Base-by-base conservation (phyloP, 2,888 invertebrate species). In the Hedychridium roseum region DNA sequence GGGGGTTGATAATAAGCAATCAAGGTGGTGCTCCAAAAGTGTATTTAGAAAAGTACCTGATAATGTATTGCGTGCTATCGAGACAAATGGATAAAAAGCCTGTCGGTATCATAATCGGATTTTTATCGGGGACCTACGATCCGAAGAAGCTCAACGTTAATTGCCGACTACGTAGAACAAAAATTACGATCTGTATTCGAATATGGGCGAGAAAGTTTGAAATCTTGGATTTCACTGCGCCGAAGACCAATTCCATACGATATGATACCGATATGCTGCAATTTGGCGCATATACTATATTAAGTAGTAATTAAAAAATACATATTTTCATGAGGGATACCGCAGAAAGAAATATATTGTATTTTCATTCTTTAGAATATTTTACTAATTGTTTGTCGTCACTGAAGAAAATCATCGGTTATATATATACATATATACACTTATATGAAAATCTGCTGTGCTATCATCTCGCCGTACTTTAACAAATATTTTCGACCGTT, bases 321-420 rank as follows among this genome's bases (percentile, higher is more conserved):
- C 49, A 30, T 58, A 50, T 54, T 60, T 61, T 60, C 32, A 43
- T 38, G 43, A 49, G 28, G 45, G 52, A 30, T 21, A 50, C 6
- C n/a, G 42, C 14, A 50, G 31, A 50, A 34, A 27, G 27, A 27
- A 45, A 58, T 44, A 65, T 43, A 60, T 55, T 61, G 56, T 67
- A 70, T 66, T 73, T 68, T 64, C 43, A 69, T 67, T 57, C 59
- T 54, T 51, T 66, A 53, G 57, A 61, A 51, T 71, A 70, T 72
- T 70, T 73, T 71, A 63, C 56, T 67, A 66, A 71, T 59, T 34
- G n/a, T 36, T 49, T 51, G 50, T 42, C 18, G 9, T 48, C 49
- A 23, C 23, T 6, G 4, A 23, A 23, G 23, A 3, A 38, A 16
- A 30, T 31, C 9, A 14, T n/a, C 6, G 26, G 38, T 31, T 20